Conservation (phyloP, 2,113 vertebrate species). For the Microtus pennsylvanicus region DNA sequence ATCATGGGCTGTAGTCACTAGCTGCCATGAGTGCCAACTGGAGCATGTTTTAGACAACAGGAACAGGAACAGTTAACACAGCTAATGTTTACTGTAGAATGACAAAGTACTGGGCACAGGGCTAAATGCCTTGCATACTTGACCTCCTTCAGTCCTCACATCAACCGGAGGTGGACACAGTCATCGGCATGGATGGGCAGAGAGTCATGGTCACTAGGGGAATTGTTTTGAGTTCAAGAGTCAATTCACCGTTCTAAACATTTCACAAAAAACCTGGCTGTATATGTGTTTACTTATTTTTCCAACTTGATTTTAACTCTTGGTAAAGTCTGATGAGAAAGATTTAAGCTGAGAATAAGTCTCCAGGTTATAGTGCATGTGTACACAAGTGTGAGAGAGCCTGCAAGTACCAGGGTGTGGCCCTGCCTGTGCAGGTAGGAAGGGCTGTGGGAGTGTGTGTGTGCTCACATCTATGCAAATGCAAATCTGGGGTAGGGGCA, state of each 20-base stretch:
- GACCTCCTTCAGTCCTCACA: neutral
- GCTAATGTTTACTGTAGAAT: neutral
- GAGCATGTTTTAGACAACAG: constrained; percentile 3
- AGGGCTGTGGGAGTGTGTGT: neutral
- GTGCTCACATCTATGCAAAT: too few species aligned
- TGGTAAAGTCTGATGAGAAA: neutral
- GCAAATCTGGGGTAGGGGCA: neutral
- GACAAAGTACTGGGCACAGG: neutral
- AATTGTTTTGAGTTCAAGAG: constrained; percentile 18
- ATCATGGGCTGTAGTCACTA: neutral
- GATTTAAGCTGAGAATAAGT: neutral
- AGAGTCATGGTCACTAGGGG: neutral
- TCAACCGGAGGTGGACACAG: neutral
- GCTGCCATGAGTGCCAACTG: neutral
- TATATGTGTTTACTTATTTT: neutral
- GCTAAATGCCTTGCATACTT: neutral
- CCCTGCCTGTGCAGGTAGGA: neutral
- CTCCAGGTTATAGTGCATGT: neutral
- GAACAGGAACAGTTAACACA: constrained; percentile 32
- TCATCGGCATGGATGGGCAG: neutral
- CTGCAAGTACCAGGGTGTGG: too few species aligned
- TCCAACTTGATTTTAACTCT: constrained; percentile 2
- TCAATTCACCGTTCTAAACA: constrained; percentile 14
- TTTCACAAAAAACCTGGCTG: neutral
- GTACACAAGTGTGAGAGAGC: neutral